Conservation (phyloP, 2,888 invertebrate genomes). For the Rotaria sp. region DNA sequence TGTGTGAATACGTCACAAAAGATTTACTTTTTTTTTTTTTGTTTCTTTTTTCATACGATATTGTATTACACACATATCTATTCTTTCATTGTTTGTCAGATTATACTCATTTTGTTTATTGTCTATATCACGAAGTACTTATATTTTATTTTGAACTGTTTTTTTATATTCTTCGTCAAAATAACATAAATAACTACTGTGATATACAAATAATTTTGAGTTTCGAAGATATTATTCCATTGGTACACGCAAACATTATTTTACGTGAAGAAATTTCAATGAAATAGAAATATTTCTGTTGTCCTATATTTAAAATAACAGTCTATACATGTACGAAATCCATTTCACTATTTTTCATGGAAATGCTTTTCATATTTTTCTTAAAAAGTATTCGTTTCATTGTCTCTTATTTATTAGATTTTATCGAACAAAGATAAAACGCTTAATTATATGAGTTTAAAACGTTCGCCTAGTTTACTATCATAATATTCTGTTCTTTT, state of each 20-base stretch:
- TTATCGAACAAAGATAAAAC: too few species aligned
- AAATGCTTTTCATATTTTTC: too few species aligned
- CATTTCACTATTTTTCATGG: too few species aligned
- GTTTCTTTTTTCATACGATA: neutral
- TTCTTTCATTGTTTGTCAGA: neutral
- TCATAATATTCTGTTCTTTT: too few species aligned
- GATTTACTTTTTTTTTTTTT: neutral
- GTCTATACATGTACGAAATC: too few species aligned
- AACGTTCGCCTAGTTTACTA: too few species aligned
- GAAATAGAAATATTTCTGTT: neutral
- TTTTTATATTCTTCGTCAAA: neutral
- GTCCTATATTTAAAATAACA: too few species aligned
- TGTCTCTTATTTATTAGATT: too few species aligned
- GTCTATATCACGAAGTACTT: neutral
- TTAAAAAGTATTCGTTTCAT: too few species aligned
- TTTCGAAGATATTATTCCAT: neutral
- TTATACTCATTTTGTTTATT: neutral
- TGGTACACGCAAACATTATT: neutral
- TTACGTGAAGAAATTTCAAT: neutral
- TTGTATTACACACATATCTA: neutral
- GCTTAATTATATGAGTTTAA: too few species aligned
- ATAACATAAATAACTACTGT: neutral
- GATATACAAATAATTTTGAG: neutral
- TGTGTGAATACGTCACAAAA: neutral
- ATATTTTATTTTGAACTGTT: neutral